These are phyloP conservation scores for Montifringilla adamsi DNA, from an alignment of 2,113 vertebrate species.

Conservation along the genomic window DNA sequence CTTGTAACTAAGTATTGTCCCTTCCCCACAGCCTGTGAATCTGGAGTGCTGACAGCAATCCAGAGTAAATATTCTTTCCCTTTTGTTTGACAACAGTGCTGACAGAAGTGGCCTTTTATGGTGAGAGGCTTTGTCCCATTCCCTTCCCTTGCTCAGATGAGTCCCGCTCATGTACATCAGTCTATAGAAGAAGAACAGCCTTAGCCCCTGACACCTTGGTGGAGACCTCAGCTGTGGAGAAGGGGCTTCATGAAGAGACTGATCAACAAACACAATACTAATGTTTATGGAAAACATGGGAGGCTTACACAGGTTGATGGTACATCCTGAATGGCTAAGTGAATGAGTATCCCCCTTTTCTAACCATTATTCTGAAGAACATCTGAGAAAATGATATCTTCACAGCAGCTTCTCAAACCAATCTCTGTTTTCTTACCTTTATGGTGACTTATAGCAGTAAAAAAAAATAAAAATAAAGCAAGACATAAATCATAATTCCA, in stretches of 20 bases:
- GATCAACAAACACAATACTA: not conserved
- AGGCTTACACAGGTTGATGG: not conserved
- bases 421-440: not conserved
- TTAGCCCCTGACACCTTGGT: not conserved
- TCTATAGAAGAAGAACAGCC: not conserved
- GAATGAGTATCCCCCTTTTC: accelerated
- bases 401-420: not conserved
- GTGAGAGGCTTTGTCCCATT: not conserved
- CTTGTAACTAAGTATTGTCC: not conserved
- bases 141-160: not conserved
- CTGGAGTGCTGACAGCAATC: slow-evolving; percentile 5
- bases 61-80: slow-evolving; percentile 4
- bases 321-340: not conserved
- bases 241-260: not conserved
- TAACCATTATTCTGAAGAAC: not conserved
- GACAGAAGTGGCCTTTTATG: not conserved
- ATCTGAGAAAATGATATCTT: not conserved
- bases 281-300: not conserved
- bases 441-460: not conserved
- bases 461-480: not conserved
- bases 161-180: not conserved
- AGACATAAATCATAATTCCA: not conserved
- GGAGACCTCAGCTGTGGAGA: not conserved
- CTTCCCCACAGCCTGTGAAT: not conserved
- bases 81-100: not conserved